These are phyloP conservation scores for Drosophila auraria DNA, from an alignment of 1,140 invertebrate species.

Conservation along the genomic window DNA sequence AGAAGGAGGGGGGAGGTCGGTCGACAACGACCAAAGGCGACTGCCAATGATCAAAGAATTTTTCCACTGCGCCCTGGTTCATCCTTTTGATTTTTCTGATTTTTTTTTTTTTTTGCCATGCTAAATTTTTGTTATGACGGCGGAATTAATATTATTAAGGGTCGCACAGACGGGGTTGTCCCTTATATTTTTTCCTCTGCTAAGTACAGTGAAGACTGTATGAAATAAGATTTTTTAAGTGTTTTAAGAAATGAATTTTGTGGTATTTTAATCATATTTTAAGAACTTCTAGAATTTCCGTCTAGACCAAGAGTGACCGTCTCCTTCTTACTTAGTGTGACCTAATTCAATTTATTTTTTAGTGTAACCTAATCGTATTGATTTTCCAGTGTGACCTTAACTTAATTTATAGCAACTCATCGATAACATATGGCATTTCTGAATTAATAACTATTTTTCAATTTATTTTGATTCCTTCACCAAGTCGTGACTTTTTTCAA, in stretches of 20 bases:
- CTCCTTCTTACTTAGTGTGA: not conserved
- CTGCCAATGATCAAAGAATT: constrained; percentile 79
- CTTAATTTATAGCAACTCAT: not conserved
- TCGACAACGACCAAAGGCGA: constrained; percentile 14
- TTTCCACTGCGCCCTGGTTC: constrained; percentile 62
- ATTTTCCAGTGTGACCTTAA: too few species aligned
- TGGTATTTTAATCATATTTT: too few species aligned
- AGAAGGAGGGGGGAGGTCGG: constrained; percentile 4
- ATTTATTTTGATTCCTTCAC: not conserved
- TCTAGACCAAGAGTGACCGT: not conserved
- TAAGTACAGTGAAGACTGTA: not conserved
- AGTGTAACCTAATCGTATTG: not conserved
- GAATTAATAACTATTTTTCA: not conserved
- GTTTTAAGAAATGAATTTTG: too few species aligned
- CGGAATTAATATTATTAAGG: constrained; percentile 83
- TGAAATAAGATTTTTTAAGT: not conserved
- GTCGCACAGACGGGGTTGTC: constrained; percentile 52
- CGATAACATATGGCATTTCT: not conserved
- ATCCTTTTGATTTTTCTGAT: constrained; percentile 35
- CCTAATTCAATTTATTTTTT: not conserved
- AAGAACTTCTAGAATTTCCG: too few species aligned
- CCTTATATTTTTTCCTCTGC: constrained; percentile 25
- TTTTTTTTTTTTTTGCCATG: constrained; percentile 49
- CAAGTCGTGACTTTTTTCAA: not conserved
- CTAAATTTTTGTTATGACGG: constrained; percentile 82